Conservation (phyloP, 2,888 invertebrate species). For the Machimus rusticus region DNA sequence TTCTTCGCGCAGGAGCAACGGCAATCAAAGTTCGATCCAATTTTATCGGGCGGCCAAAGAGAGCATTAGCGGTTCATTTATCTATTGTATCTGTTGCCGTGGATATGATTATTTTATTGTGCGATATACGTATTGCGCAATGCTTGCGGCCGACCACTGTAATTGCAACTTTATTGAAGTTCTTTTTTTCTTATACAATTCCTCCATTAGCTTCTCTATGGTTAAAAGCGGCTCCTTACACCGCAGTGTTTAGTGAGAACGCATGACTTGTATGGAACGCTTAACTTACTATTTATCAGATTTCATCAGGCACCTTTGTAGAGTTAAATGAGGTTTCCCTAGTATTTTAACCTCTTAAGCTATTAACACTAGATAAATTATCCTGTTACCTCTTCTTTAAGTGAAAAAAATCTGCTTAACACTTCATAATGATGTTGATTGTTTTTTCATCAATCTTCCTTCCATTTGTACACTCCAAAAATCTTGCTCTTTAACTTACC, state of each 20-base stretch:
- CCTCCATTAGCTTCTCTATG: neutral
- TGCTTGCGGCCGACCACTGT: neutral
- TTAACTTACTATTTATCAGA: neutral
- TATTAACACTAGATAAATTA: neutral
- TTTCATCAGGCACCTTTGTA: neutral
- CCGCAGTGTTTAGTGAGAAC: neutral
- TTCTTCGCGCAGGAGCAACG: neutral
- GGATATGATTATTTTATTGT: slow-evolving; percentile 27
- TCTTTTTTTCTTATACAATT: neutral
- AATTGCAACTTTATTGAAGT: slow-evolving; percentile 1
- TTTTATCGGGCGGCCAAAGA: slow-evolving; percentile 11
- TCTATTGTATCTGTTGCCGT: slow-evolving; percentile 12
- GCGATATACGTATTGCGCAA: neutral
- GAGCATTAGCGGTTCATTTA: neutral
- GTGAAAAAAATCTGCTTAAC: neutral
- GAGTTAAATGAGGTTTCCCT: neutral
- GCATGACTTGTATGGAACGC: neutral
- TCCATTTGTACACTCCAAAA: neutral
- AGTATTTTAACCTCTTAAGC: neutral
- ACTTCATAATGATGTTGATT: neutral
- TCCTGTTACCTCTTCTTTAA: neutral
- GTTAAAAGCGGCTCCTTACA: neutral
- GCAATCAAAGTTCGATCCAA: slow-evolving; percentile 24
- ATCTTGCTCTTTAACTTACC: neutral
- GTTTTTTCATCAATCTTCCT: neutral